Conservation (phyloP, 1,140 invertebrate genomes). For the Zaprionus tsacasi region DNA sequence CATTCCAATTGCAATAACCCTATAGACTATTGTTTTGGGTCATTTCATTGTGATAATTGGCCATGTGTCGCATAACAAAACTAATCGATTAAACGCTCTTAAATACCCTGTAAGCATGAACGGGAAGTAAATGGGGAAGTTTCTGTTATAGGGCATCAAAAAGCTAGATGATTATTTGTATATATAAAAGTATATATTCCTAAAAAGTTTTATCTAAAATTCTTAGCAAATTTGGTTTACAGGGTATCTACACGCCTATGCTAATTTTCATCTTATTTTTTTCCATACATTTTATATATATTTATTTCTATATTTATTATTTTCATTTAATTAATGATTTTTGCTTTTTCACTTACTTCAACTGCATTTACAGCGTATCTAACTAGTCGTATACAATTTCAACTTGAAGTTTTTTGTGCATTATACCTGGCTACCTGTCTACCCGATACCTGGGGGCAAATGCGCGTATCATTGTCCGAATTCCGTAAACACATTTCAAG, state of each 20-base stretch:
- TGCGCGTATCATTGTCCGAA: slow-evolving; percentile 30
- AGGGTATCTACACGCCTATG: no score
- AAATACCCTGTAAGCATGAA: slow-evolving; percentile 2
- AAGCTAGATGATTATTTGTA: no score
- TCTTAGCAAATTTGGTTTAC: no score
- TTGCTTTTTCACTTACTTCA: not conserved
- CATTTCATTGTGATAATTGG: slow-evolving; percentile 56
- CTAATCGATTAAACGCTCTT: slow-evolving; percentile 65
- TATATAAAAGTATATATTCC: no score
- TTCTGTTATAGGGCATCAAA: slow-evolving; percentile 9
- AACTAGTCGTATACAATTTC: not conserved
- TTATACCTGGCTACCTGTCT: slow-evolving; percentile 19
- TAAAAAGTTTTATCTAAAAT: no score
- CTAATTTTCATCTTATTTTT: no score
- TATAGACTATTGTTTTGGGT: slow-evolving; percentile 16
- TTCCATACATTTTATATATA: no score
- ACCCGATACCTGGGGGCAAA: not conserved
- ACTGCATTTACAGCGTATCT: not conserved
- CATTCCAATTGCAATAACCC: slow-evolving; percentile 18
- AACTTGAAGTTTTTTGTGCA: not conserved
- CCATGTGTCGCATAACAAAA: slow-evolving; percentile 55
- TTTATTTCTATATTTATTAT: no score
- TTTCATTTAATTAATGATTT: not conserved
- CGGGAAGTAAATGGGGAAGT: not conserved
- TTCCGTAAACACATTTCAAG: slow-evolving; percentile 15